Evolutionary conservation across 2,888 invertebrate genomes (phyloP), one percentile per base, ranked within the genome.

Genomic region (Hipparchia sbordonii): DNA sequence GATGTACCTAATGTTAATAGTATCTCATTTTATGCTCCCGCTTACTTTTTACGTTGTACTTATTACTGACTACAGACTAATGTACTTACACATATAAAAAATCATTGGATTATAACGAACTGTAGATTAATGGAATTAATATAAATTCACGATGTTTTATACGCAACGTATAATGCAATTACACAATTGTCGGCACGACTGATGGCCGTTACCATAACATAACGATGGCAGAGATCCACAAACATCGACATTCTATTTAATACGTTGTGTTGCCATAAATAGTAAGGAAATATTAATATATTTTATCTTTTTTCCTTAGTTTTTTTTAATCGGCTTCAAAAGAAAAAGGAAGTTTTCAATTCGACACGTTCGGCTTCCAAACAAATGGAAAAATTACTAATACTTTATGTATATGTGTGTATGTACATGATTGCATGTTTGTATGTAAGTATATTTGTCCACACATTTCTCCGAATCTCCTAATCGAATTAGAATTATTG

Each of bases 191-290:
- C 79, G 77, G 79, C 71, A 56, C 67, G 52, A 73, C 72, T 77
- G 77, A 77, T 76, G 72, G 57, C 73, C 73, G 76, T 76, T 77
- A 74, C 69, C 67, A 73, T 39, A 39, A 39, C 59, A 73, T 73
- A 52, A 10, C 33, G 61, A 59, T 13, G 62, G 48, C 54, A 6
- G 72, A 66, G 54, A n/a, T 65, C 52, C 72, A 68, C 56, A 68
- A 72, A 75, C 75, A 63, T 62, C 75, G 33, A 52, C 56, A 51
- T 45, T 71, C 72, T 6, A 48, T 65, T 6, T 52, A 23, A 33
- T 23, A 51, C 63, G 13, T 13, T 2, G 13, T 56, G 56, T 56
- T 56, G 56, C 56, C 56, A 56, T 5, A n/a, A n/a, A 56, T 5
- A n/a, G 6, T 6, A 52, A 52, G 5, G 39, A 39, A 23, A 23